These are phyloP conservation scores for Heliconius hewitsoni DNA, from an alignment of 1,140 invertebrate species.

Conservation along the genomic window DNA sequence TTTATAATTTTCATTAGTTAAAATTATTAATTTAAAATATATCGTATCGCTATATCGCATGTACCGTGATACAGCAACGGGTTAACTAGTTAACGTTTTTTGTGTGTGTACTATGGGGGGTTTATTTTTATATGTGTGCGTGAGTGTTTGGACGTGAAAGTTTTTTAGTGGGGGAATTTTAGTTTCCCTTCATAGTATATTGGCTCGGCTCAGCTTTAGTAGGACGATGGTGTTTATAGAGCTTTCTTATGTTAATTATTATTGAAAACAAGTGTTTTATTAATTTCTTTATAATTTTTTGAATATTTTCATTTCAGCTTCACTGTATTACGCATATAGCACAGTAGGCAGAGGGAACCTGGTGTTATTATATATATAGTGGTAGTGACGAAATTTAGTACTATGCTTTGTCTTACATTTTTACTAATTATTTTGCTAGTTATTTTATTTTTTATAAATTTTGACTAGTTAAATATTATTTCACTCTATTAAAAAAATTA, in stretches of 20 bases:
- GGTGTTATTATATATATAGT: no score
- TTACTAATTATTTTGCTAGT: no score
- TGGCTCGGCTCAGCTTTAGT: constrained; percentile 7
- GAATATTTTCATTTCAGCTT: neutral
- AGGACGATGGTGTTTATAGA: neutral
- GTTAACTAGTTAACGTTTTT: constrained; percentile 75
- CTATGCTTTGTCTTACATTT: no score
- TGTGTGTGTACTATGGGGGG: constrained; percentile 56
- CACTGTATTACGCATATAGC: no score
- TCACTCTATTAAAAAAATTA: no score
- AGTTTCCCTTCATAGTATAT: constrained; percentile 37
- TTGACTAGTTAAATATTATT: no score
- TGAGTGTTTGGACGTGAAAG: constrained; percentile 51
- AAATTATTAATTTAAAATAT: neutral
- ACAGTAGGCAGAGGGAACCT: no score
- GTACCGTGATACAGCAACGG: constrained; percentile 24
- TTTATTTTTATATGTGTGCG: constrained; percentile 67
- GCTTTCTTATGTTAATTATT: neutral
- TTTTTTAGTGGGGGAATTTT: constrained; percentile 55
- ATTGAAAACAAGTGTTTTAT: neutral
- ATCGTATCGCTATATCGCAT: constrained; percentile 6
- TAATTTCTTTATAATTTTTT: neutral
- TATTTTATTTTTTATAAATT: no score
- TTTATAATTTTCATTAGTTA: neutral
- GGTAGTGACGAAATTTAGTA: no score